These are phyloP conservation scores for Synanthedon formicaeformis DNA, from an alignment of 2,888 invertebrate genomes.

Conservation along the genomic window DNA sequence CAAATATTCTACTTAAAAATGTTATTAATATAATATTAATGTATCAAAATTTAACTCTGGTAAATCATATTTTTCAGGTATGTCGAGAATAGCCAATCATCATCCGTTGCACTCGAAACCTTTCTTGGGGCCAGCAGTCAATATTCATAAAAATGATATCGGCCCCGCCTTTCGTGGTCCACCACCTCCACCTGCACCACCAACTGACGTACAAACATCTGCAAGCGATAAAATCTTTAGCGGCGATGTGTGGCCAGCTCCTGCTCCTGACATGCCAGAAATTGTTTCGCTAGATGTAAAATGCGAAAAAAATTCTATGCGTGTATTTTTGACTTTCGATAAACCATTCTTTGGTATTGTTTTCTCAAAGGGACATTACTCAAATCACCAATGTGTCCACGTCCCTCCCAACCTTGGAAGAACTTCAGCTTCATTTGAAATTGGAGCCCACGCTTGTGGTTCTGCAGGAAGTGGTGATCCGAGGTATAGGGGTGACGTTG, in stretches of 20 bases:
- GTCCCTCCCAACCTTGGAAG: constrained; percentile 89
- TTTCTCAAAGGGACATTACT: constrained; percentile 94
- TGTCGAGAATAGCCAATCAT: constrained; percentile 63
- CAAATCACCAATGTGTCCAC: constrained; percentile 92
- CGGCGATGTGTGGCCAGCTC: constrained; percentile 86
- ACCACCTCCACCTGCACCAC: constrained; percentile 61
- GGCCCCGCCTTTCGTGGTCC: constrained; percentile 80
- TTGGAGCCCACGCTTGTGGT: constrained; percentile 91
- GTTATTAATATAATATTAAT: no score
- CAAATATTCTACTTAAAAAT: no score
- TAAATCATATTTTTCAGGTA: constrained; percentile 32
- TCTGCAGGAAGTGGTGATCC: constrained; percentile 93
- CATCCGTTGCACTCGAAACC: constrained; percentile 63
- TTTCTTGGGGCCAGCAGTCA: constrained; percentile 54
- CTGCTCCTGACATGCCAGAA: constrained; percentile 91
- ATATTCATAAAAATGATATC: constrained; percentile 59
- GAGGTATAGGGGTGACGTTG: constrained; percentile 89
- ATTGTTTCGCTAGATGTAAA: constrained; percentile 93
- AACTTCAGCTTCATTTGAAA: constrained; percentile 89
- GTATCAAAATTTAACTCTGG: no score
- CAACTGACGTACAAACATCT: constrained; percentile 64
- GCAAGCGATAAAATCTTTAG: constrained; percentile 73
- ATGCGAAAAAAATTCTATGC: constrained; percentile 94
- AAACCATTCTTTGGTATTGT: constrained; percentile 96
- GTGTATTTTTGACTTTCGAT: constrained; percentile 93